Conservation (phyloP, 2,113 vertebrate species). For the Peucedramus taeniatus region DNA sequence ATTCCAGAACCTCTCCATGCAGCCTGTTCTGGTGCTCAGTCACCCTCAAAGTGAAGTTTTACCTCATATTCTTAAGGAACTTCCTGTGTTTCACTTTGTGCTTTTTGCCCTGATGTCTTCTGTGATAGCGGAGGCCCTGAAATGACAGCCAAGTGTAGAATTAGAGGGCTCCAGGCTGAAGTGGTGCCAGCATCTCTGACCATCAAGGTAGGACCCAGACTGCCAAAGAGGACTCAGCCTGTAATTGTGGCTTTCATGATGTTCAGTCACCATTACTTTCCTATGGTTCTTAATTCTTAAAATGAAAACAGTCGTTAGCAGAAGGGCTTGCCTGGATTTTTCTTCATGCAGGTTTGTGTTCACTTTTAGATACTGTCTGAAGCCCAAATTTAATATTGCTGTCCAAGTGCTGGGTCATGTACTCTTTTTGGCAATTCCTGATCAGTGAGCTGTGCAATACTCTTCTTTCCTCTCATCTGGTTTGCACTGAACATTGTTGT, state of each 20-base stretch:
- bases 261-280: not conserved
- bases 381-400: not conserved
- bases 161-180: not conserved
- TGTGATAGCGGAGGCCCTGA: not conserved
- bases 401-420: not conserved
- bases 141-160: not conserved
- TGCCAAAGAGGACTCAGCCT: not conserved
- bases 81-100: not conserved
- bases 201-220: not conserved
- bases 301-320: not conserved
- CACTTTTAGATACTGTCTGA: not conserved
- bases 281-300: not conserved
- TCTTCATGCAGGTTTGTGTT: not conserved
- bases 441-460: not conserved
- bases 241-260: not conserved
- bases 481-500: not conserved
- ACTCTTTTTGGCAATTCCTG: not conserved
- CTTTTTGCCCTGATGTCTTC: not conserved
- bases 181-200: not conserved
- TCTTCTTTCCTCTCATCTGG: not conserved
- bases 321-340: not conserved
- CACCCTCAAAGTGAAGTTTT: not conserved
- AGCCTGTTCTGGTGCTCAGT: rapidly evolving
- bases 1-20: not conserved
- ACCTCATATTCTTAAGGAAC: not conserved